Evolutionary conservation across 2,888 invertebrate genomes (phyloP), one percentile per base, ranked within the genome.

Genomic region (Opisthograptis luteolata): DNA sequence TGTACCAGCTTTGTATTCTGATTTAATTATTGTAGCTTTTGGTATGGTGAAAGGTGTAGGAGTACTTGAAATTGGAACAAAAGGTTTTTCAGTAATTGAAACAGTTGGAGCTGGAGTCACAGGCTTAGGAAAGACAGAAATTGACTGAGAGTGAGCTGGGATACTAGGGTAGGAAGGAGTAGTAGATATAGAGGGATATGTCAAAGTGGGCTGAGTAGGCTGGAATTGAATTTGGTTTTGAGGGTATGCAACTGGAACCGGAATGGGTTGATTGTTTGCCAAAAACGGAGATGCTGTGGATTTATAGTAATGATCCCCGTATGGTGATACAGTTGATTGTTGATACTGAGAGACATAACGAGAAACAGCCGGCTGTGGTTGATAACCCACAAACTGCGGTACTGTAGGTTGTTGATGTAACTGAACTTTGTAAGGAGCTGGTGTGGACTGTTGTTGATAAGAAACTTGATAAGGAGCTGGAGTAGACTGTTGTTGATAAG

Each of bases 1-100:
- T 28, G 25, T 3, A 2, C 49, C 49, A n/a, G 36, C 19, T 8
- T 27, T 45, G 25, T 51, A 51, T 13, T 51, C 50, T 7, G 44
- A 30, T 5, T 40, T 51, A 1, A 51, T 19, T n/a, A 51, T 41
- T 9, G 37, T 39, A n/a, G 49, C 37, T 8, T 24, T 28, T 19
- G 28, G 15, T 39, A 22, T 9, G 0, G 10, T 27, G 3, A 0
- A 7, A 15, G 44, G 25, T 2, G 19, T 6, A 10, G 40, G 15
- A 5, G 40, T 10, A 3, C 22, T 30, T 1, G 28, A 4, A 14
- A 31, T 4, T 1, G 49, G 42, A 9, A 42, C 13, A 19, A 37
- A 42, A 14, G 37, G 9, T 17, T 37, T 49, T 22, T 49, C 42
- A 0, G 37, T 49, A 15, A 49, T 49, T 14, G 42, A 19, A 2